Percentiles rank a stretch among this genome's conserved stretches.
These are phyloP conservation scores for Nomada ruficornis DNA, from an alignment of 2,888 invertebrate genomes.

Conservation along the genomic window DNA sequence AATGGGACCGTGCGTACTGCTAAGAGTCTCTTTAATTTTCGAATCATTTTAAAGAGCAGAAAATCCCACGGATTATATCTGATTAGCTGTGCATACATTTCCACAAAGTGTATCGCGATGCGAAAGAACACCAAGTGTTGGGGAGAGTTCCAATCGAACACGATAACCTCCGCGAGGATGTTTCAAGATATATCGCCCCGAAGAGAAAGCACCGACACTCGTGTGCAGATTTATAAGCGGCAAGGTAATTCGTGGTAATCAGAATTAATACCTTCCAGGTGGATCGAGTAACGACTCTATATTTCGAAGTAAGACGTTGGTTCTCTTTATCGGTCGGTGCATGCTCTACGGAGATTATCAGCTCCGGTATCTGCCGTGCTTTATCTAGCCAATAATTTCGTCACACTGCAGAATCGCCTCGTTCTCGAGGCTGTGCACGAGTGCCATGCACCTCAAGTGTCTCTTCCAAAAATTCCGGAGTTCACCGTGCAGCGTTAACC, in stretches of 20 bases:
- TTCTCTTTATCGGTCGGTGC: constrained; percentile 28
- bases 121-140: background rate
- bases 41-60: constrained; percentile 7
- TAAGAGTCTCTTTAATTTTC: too few relatives aligned
- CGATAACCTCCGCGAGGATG: background rate
- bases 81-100: background rate
- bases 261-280: constrained; percentile 26
- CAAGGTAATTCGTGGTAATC: constrained; percentile 28
- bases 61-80: background rate
- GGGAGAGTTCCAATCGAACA: background rate
- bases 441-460: background rate
- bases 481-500: constrained; percentile 37
- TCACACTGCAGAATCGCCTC: constrained; percentile 27
- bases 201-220: constrained; percentile 17
- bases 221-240: constrained; percentile 45
- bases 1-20: constrained; percentile 2
- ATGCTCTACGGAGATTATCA: constrained; percentile 9
- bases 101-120: background rate
- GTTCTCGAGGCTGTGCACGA: background rate
- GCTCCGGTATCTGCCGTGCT: constrained; percentile 25
- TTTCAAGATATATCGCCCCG: background rate
- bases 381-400: constrained; percentile 47
- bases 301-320: constrained; percentile 35
- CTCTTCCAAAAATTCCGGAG: constrained; percentile 24
- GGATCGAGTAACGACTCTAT: constrained; percentile 14